phyloP scores from a whole-genome alignment of 2,797 vertebrate genomes.

The Parotocinclus haroldoi region DNA sequence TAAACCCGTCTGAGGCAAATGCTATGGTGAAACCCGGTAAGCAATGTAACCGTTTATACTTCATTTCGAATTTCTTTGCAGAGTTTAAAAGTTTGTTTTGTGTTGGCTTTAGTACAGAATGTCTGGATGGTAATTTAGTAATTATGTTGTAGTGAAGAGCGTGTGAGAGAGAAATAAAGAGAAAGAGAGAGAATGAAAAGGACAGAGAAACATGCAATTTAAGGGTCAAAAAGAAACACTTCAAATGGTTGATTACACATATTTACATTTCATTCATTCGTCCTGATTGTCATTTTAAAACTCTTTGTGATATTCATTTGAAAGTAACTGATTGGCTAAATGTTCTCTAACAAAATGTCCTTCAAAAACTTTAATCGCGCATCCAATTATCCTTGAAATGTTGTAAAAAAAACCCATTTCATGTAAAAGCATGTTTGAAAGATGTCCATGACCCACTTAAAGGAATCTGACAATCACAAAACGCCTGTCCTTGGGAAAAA shows the following conservation, averaged over 20 bases:
- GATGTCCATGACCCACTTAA: constrained; percentile 25
- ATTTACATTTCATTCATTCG: not conserved
- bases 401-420: constrained; percentile 2
- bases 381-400: constrained; percentile 1
- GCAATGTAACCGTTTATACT: too few species aligned
- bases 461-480: constrained; percentile 16
- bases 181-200: not conserved
- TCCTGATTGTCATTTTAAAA: not conserved
- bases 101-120: not conserved
- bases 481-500: constrained; percentile 4
- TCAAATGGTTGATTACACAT: not conserved
- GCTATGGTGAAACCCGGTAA: too few species aligned
- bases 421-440: constrained; percentile 10
- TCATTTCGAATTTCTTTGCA: too few species aligned
- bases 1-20: too few species aligned
- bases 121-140: constrained; percentile 13
- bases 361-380: not conserved
- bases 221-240: not conserved
- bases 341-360: not conserved
- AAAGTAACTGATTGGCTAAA: too few species aligned
- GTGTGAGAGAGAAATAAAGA: not conserved
- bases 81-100: not conserved
- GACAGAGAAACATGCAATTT: not conserved
- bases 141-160: constrained; percentile 30
- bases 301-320: too few species aligned